Evolutionary conservation across 1,140 invertebrate genomes (phyloP), one percentile per base, ranked within the genome.

Genomic region (Stenopsyche tienmushanensis): DNA sequence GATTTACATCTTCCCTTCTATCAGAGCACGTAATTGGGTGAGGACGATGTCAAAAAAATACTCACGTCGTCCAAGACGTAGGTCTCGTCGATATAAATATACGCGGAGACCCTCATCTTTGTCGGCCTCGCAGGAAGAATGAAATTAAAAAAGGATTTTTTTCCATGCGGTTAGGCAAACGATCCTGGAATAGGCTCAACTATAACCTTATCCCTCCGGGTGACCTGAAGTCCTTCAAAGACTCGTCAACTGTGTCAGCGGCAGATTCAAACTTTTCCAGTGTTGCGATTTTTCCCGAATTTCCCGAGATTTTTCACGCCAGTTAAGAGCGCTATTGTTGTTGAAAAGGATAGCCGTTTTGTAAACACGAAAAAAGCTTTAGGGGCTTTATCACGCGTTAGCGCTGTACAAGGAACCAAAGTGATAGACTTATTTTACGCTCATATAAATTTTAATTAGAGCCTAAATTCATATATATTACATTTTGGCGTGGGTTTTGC

Each of bases 141-240:
- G 52, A 29, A 54, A 54, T 54, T 54, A 54, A 54, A 54, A 54
- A 54, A 34, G 39, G 52, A 29, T 34, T 29, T 54, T 54, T 54
- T 49, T 54, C 52, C n/a, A 18, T 29, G 23, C 23, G 23, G 49
- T 15, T 17, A 9, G 49, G 10, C 49, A 13, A 17, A 3, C 41
- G 13, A 44, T 17, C 3, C 41, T 44, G 13, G 13, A 44, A 34
- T 29, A 21, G 24, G 5, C 45, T 23, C 17, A 29, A 29, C 50
- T 42, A 42, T 41, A 57, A 57, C 52, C 52, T 29, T 54, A 34
- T 54, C 45, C 13, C 41, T 44, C 18, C 41, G 41, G 18, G 41
- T 44, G 41, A 17, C 39, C 41, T 29, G 52, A 54, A 54, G 15
- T 54, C 21, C 52, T 54, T 54, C 52, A 57, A 57, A 57, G 54